Percentiles rank a stretch among this genome's conserved stretches.
Evolutionary conservation across 2,113 vertebrate genomes (phyloP).

Genomic region (Polypterus bichir): DNA sequence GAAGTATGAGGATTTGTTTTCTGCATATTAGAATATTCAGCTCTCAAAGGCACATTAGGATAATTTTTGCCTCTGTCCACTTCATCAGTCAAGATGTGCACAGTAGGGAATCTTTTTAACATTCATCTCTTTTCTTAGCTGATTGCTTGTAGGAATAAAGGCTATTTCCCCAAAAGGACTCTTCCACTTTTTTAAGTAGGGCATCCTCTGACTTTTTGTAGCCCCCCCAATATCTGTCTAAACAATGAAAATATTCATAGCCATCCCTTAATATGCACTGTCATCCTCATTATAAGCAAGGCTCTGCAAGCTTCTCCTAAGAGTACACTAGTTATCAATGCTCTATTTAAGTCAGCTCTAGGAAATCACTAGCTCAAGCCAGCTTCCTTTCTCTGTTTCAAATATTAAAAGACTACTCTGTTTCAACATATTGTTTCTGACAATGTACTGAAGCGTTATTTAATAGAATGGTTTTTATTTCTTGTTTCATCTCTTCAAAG

Average conservation of each 20-base stretch:
- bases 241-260: conserved; percentile 41
- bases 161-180: background rate
- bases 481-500: no score
- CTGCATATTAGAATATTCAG: no score
- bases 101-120: no score
- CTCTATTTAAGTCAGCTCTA: conserved; percentile 20
- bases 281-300: conserved; percentile 28
- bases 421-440: conserved; percentile 6
- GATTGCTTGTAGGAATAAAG: background rate
- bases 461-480: background rate
- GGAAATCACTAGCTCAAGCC: background rate
- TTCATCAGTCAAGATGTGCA: no score
- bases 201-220: conserved; percentile 19
- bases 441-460: background rate
- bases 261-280: conserved; percentile 32
- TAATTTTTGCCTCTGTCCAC: no score
- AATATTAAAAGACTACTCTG: background rate
- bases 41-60: no score
- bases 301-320: conserved; percentile 7
- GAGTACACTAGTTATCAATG: conserved; percentile 21
- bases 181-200: conserved; percentile 17
- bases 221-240: conserved; percentile 35
- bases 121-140: background rate
- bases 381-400: background rate
- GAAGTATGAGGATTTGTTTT: no score